A percentile compares a stretch with the other conserved stretches of the same genome.
Conservation (phyloP, 2,797 vertebrate genomes). For the Nyctibius grandis region DNA sequence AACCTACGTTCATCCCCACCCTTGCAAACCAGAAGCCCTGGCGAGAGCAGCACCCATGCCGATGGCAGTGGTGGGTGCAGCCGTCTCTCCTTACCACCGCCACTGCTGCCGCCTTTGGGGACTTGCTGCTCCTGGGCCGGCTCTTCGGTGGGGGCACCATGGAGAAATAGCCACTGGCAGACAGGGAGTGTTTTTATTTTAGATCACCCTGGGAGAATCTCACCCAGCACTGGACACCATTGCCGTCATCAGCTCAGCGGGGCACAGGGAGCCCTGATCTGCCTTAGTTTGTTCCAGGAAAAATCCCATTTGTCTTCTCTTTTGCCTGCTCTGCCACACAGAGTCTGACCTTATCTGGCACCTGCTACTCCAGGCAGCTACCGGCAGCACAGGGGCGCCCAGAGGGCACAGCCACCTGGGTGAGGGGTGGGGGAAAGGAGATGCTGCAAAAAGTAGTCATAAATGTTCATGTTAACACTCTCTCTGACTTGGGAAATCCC, state of each 20-base stretch:
- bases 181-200: neutral
- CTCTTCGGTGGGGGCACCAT: neutral
- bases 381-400: accelerated
- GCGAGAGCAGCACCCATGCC: neutral
- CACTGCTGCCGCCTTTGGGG: neutral
- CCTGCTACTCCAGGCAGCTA: neutral
- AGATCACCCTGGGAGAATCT: neutral
- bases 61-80: neutral
- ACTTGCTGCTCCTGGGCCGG: neutral
- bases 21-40: neutral
- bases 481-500: neutral
- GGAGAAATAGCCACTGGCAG: neutral
- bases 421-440: neutral
- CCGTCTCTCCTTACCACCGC: neutral
- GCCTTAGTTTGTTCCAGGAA: neutral
- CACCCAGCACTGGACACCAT: too few species aligned
- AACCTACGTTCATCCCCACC: neutral
- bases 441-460: neutral
- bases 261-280: neutral
- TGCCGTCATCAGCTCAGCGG: neutral
- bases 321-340: neutral
- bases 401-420: neutral
- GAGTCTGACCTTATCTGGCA: neutral
- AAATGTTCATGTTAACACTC: neutral
- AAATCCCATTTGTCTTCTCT: neutral